A percentile compares a stretch with the other conserved stretches of the same genome.
Conservation (phyloP, 2,797 vertebrate species). For the Spinus olivaceus region DNA sequence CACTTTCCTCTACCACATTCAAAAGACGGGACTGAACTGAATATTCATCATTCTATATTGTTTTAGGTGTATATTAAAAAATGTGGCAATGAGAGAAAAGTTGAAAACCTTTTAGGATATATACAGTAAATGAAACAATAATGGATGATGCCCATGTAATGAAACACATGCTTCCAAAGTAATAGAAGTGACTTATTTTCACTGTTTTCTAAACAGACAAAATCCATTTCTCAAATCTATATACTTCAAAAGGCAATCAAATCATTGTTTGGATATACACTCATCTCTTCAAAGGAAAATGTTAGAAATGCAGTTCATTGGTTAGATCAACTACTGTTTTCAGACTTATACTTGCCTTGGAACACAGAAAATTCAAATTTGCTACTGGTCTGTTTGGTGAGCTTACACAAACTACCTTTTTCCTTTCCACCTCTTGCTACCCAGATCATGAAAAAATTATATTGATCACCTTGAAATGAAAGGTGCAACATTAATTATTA, state of each 20-base stretch:
- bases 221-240: background rate
- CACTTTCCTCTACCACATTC: background rate
- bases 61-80: background rate
- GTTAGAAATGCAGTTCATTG: background rate
- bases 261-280: background rate
- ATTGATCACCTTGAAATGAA: background rate
- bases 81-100: background rate
- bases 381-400: background rate
- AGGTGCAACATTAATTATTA: background rate
- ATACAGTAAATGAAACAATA: background rate
- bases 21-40: background rate
- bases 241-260: background rate
- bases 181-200: background rate
- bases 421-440: background rate
- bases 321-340: background rate
- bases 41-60: background rate
- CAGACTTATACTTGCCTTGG: background rate
- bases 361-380: background rate
- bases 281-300: background rate
- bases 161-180: background rate
- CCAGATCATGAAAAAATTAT: background rate
- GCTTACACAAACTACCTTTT: background rate
- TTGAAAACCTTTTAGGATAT: background rate
- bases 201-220: background rate
- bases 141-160: background rate